Evolutionary conservation across 2,888 invertebrate genomes (phyloP).

Genomic region (Myopa testacea): DNA sequence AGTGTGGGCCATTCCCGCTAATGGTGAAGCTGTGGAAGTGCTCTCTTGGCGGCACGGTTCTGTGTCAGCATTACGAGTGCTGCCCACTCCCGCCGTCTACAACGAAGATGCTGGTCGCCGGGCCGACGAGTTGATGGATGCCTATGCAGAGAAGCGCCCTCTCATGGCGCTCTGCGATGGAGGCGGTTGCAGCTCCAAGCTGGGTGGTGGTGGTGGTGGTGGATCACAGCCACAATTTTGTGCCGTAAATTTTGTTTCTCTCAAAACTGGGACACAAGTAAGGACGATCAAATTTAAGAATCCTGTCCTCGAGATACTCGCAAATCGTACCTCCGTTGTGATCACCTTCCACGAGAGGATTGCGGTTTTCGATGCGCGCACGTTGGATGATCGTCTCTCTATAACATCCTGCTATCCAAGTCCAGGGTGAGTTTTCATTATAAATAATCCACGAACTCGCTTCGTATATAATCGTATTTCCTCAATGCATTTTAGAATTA

Average conservation of each 20-base stretch:
- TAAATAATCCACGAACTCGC: background rate
- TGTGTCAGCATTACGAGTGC: conserved; percentile 82
- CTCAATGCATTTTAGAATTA: conserved; percentile 58
- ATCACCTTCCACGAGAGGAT: conserved; percentile 91
- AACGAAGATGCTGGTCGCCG: conserved; percentile 65
- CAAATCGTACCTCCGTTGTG: conserved; percentile 89
- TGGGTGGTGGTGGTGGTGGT: conserved; percentile 79
- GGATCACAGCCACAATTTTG: conserved; percentile 77
- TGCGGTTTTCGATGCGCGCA: conserved; percentile 90
- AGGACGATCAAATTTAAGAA: conserved; percentile 94
- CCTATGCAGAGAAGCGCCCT: conserved; percentile 84
- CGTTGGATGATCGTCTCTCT: conserved; percentile 86
- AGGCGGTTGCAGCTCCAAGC: conserved; percentile 68
- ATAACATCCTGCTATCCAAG: conserved; percentile 91
- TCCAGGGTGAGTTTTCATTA: conserved; percentile 73
- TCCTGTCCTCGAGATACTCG: conserved; percentile 86
- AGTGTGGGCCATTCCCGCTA: conserved; percentile 87
- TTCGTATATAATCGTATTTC: conserved; percentile 17
- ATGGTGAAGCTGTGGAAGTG: conserved; percentile 94
- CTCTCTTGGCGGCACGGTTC: conserved; percentile 94
- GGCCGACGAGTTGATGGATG: conserved; percentile 72
- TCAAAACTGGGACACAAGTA: conserved; percentile 69
- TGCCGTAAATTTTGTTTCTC: conserved; percentile 85
- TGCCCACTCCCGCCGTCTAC: conserved; percentile 80
- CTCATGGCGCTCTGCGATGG: conserved; percentile 89